Evolutionary conservation across 2,113 vertebrate species (phyloP).

Genomic region (Neogale vison): DNA sequence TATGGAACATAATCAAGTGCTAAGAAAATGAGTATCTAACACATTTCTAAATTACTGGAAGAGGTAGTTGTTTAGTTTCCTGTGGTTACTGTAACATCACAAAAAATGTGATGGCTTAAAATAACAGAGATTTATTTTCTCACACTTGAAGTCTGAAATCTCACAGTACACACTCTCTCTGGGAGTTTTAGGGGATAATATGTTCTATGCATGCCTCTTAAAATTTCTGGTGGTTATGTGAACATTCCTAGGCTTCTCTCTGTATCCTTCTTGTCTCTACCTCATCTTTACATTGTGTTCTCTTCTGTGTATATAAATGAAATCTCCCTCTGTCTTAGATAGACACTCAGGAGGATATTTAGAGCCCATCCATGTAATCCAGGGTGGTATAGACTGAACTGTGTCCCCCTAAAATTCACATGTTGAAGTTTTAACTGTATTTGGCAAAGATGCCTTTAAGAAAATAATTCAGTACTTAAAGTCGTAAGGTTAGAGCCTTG

Average conservation of each 20-base stretch:
- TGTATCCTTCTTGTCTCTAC: background rate
- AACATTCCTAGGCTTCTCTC: background rate
- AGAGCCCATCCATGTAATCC: too few relatives aligned
- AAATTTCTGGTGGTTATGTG: background rate
- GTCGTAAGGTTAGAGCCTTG: too few relatives aligned
- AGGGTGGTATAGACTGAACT: background rate
- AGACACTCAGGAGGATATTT: background rate
- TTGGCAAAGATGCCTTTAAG: background rate
- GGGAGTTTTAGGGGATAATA: background rate
- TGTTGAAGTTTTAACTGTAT: background rate
- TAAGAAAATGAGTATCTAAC: background rate
- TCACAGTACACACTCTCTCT: background rate
- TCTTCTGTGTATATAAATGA: background rate
- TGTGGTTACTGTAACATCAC: background rate
- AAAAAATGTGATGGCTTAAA: background rate
- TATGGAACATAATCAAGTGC: background rate
- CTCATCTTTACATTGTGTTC: background rate
- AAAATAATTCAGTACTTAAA: background rate
- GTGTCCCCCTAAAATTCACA: background rate
- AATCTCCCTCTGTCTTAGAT: background rate
- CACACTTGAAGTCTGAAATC: background rate
- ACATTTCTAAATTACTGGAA: conserved; percentile 12
- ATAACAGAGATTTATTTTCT: background rate
- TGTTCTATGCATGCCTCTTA: background rate
- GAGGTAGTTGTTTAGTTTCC: background rate